Evolutionary conservation across 2,113 vertebrate species (phyloP).

Genomic region (Bucco capensis): DNA sequence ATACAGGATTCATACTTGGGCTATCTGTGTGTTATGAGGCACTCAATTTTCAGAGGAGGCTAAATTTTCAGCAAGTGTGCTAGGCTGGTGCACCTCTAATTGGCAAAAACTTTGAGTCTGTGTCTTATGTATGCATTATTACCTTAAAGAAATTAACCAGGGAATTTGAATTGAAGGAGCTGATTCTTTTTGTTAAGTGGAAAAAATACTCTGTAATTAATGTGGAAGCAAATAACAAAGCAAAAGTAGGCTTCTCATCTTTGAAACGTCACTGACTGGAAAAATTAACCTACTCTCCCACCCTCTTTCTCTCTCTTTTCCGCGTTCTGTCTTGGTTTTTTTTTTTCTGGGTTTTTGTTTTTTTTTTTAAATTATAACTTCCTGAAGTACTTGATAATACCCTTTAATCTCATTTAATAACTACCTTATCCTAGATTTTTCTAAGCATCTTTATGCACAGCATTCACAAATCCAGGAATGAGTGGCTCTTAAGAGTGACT

Average conservation of each 20-base stretch:
- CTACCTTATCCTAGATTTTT: constrained; percentile 63
- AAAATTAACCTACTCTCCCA: constrained; percentile 68
- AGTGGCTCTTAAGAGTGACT: constrained; percentile 67
- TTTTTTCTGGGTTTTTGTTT: constrained; percentile 30
- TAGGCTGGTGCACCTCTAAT: background rate
- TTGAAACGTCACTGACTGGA: constrained; percentile 73
- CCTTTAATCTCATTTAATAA: constrained; percentile 79
- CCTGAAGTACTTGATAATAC: constrained; percentile 69
- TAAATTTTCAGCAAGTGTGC: background rate
- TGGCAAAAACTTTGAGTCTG: background rate
- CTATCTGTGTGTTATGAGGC: background rate
- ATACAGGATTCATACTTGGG: background rate
- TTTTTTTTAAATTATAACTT: constrained; percentile 73
- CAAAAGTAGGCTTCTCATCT: constrained; percentile 64
- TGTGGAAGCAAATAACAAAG: constrained; percentile 65
- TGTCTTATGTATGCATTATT: background rate
- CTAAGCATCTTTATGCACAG: constrained; percentile 66
- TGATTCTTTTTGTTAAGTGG: constrained; percentile 59
- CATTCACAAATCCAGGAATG: constrained; percentile 68
- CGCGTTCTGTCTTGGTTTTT: background rate
- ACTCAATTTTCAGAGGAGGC: background rate
- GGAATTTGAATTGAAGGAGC: constrained; percentile 52
- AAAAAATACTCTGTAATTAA: constrained; percentile 70
- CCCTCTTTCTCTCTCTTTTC: background rate
- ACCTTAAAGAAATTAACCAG: constrained; percentile 56